Base-by-base conservation (phyloP, 1,140 invertebrate genomes). In the Agrypnia vestita region DNA sequence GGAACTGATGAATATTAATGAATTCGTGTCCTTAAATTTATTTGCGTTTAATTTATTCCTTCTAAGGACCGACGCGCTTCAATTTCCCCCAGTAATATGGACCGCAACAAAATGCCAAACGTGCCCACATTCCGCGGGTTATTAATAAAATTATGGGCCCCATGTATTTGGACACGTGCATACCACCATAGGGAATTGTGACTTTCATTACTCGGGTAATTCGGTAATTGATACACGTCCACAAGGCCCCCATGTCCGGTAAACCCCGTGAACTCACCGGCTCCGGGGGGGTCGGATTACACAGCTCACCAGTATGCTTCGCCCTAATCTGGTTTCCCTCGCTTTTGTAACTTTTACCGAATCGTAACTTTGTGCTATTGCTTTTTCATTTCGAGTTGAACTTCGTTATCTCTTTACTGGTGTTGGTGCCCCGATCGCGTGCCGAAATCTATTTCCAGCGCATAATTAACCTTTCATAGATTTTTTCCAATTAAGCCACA, bases 201-300 rank as follows among this genome's bases (percentile, higher is more conserved):
- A 56, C 53, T 17, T 56, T 56, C 17, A 56, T 17, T 17, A 17
- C n/a, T 56, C n/a, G n/a, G 49, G 11, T 51, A 13, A 15, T 72
- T 72, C 25, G 46, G 69, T 53, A 72, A 72, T 51, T 72, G 69
- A 72, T 72, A 72, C 47, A 53, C 47, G 47, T 72, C 49, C 49
- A 72, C 69, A 8, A 17, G 11, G 21, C 49, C 69, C 46, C 8
- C 11, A 35, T 72, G 25, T 53, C 19, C 46, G n/a, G n/a, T 53
- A 72, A 72, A 72, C 69, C 69, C 51, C 12, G 49, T 72, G 17
- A 72, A 72, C 51, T 72, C 69, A 25, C 17, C 21, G 19, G 19
- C 44, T 13, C 13, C 10, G n/a, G 17, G 11, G 47, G 69, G 49
- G 11, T 35, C 21, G 21, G 25, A 13, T 72, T 72, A 51, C 49